Evolutionary conservation across 2,888 invertebrate genomes (phyloP), one percentile per base, ranked within the genome.

Genomic region (Syrista parreyssii): DNA sequence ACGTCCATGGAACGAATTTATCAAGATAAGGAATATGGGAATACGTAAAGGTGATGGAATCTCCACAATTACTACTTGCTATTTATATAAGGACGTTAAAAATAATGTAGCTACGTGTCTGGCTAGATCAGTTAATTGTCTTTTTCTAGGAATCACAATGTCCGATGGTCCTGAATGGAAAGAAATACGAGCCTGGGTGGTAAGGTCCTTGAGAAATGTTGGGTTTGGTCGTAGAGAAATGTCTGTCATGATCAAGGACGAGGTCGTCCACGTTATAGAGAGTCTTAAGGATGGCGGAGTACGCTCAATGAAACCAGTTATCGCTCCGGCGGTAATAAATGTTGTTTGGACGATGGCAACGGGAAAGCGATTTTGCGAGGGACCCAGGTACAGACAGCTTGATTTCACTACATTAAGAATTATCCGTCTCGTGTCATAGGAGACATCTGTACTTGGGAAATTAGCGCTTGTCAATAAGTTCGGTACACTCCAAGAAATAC

Each of bases 1-100:
- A 0, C 91, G 96, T 33, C 96, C 96, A 0, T 93, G 95, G 86
- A 94, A 93, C 79, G 94, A 95, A 85, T 95, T 95, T 83, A 90
- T 94, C 30, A 92, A 93, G 40, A 87, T 95, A 23, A 92, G 95
- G 35, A 94, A 94, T 30, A 93, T 95, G 93, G 95, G 95, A 34
- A 92, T 93, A 1, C 92, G 91, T 82, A 93, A 92, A 92, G 94
- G 94, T 93, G 79, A 84, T 36, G 0, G 0, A 3, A 36, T 12
- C 6, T 6, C 6, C 40, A 15, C 15, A 40, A 40, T 40, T 40
- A 40, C 15, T 40, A 40, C 15, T 40, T 40, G 15, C 4, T 40
- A 1, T 40, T 40, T 1, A 36, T 15, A 40, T 0, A 4, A 12
- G 15, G 15, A 40, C 40, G 6, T 6, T 40, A 15, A 15, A 15